These are phyloP conservation scores for Cecropterus lyciades DNA, from an alignment of 1,140 invertebrate genomes.

Conservation along the genomic window DNA sequence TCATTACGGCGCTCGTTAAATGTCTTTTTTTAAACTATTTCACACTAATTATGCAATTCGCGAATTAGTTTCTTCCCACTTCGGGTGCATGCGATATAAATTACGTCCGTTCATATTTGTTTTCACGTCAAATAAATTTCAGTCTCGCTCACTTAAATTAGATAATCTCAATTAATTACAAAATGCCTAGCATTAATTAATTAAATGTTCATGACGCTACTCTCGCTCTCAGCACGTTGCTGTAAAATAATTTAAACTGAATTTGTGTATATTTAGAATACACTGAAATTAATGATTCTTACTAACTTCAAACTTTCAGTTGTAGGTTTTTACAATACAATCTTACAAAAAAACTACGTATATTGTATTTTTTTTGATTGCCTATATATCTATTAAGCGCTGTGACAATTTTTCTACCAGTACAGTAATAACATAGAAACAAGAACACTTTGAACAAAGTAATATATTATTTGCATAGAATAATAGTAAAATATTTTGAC, in stretches of 20 bases:
- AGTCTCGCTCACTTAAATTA: slow-evolving; percentile 15
- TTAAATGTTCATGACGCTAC: slow-evolving; percentile 6
- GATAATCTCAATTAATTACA: slow-evolving; percentile 22
- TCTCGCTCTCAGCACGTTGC: neutral
- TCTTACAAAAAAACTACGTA: too few relatives aligned
- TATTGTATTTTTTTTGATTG: too few relatives aligned
- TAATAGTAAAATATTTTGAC: too few relatives aligned
- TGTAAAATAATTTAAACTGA: neutral
- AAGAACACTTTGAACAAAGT: too few relatives aligned
- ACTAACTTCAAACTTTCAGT: too few relatives aligned
- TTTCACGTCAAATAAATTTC: slow-evolving; percentile 15
- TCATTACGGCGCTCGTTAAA: neutral
- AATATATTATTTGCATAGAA: too few relatives aligned
- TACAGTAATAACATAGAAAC: too few relatives aligned
- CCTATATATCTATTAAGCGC: too few relatives aligned
- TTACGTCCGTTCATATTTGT: neutral
- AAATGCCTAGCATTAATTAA: slow-evolving; percentile 15
- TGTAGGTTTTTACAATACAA: too few relatives aligned
- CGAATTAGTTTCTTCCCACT: slow-evolving; percentile 5
- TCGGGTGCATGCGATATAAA: neutral
- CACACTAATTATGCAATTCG: neutral
- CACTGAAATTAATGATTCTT: neutral
- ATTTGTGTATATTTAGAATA: neutral
- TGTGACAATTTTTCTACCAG: too few relatives aligned
- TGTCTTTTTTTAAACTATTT: neutral